phyloP scores from a whole-genome alignment of 2,888 invertebrate genomes.

The Chelonus formosanus region DNA sequence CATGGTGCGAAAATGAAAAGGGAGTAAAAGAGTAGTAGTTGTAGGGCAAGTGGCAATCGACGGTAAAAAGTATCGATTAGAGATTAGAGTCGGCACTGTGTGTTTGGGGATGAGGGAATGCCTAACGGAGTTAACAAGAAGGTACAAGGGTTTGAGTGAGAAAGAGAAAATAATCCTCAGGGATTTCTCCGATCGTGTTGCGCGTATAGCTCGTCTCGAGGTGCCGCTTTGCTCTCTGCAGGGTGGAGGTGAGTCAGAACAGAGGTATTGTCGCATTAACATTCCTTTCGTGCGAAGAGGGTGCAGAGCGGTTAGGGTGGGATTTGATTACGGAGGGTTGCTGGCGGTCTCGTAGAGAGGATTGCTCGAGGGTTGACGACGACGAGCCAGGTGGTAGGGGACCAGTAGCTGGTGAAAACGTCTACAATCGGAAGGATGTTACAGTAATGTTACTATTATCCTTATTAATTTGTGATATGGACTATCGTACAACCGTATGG shows the following conservation, averaged over 20 bases:
- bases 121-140: conserved; percentile 46
- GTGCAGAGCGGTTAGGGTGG: conserved; percentile 59
- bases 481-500: background rate
- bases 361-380: conserved; percentile 30
- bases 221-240: conserved; percentile 23
- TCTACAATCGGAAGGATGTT: conserved; percentile 1
- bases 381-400: conserved; percentile 9
- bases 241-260: conserved; percentile 55
- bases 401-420: background rate
- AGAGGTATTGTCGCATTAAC: conserved; percentile 64
- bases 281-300: conserved; percentile 64
- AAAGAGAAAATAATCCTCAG: conserved; percentile 41
- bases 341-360: conserved; percentile 44
- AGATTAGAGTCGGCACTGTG: conserved; percentile 26
- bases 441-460: conserved; percentile 7
- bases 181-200: conserved; percentile 37
- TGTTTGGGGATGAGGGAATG: conserved; percentile 28
- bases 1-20: no score
- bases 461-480: background rate
- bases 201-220: conserved; percentile 17
- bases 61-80: conserved; percentile 12
- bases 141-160: conserved; percentile 34
- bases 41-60: no score
- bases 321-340: conserved; percentile 64
- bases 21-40: no score